phyloP scores from a whole-genome alignment of 2,888 invertebrate species.

The Chesias legatella region DNA sequence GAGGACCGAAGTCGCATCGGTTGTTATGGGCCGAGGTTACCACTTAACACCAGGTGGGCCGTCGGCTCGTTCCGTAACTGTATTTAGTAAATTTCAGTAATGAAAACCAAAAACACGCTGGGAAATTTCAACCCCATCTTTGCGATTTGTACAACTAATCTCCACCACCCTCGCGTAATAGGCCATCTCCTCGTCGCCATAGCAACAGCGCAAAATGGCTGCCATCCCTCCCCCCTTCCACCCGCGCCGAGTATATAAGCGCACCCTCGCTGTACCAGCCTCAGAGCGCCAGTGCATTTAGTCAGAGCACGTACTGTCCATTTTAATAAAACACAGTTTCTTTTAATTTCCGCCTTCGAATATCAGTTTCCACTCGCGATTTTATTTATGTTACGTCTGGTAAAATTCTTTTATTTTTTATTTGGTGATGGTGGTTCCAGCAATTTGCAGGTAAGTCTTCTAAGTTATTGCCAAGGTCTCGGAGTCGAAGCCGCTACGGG shows the following conservation, averaged over 20 bases:
- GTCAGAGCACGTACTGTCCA: conserved; percentile 43
- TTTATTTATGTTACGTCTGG: conserved; percentile 29
- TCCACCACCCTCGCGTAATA: conserved; percentile 77
- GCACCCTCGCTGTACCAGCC: conserved; percentile 43
- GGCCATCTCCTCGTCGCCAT: conserved; percentile 77
- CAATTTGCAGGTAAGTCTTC: conserved; percentile 52
- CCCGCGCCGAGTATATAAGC: conserved; percentile 61
- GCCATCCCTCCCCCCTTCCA: conserved; percentile 53
- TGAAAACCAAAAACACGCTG: conserved; percentile 9
- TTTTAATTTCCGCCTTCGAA: conserved; percentile 27
- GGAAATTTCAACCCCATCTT: conserved; percentile 30
- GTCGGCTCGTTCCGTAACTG: too few relatives aligned
- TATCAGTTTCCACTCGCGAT: conserved; percentile 14
- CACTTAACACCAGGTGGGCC: too few relatives aligned
- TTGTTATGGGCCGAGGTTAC: too few relatives aligned
- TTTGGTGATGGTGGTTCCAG: conserved; percentile 46
- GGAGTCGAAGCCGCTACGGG: conserved; percentile 1
- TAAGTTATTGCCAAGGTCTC: conserved; percentile 13
- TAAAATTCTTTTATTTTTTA: conserved; percentile 24
- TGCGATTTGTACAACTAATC: conserved; percentile 73
- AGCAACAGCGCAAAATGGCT: conserved; percentile 73
- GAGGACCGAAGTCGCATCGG: too few relatives aligned
- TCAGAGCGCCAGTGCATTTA: conserved; percentile 71
- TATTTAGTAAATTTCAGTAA: neutral
- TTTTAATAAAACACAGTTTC: conserved; percentile 42